A percentile compares a stretch with the other conserved stretches of the same genome.
Evolutionary conservation across 2,888 invertebrate genomes (phyloP).

Genomic region (Tenthredo livida): DNA sequence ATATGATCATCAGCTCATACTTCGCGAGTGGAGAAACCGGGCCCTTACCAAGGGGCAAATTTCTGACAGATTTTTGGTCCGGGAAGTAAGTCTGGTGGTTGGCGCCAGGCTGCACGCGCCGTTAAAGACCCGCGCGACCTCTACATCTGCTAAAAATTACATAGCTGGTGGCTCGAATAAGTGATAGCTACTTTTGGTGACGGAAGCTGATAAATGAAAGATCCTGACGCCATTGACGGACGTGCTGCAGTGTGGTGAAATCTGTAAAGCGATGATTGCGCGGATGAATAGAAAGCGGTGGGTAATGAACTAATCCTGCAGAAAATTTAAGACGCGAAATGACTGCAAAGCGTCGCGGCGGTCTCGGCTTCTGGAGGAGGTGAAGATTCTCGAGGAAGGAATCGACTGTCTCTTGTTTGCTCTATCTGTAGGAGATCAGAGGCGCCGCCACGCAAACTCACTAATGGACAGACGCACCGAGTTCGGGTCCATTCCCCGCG

Average conservation of each 20-base stretch:
- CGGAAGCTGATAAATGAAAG: not conserved
- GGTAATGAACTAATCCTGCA: not conserved
- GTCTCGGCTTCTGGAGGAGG: slow-evolving; percentile 46
- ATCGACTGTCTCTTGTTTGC: slow-evolving; percentile 70
- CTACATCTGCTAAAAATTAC: slow-evolving; percentile 48
- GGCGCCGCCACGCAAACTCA: slow-evolving; percentile 77
- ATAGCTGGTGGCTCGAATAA: not conserved
- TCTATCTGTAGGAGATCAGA: slow-evolving; percentile 69
- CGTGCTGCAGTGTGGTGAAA: not conserved
- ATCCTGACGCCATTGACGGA: not conserved
- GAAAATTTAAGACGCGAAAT: not conserved
- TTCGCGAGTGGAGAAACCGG: not conserved
- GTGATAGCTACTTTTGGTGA: not conserved
- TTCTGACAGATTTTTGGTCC: not conserved
- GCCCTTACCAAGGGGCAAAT: not conserved
- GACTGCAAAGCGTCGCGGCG: slow-evolving; percentile 36
- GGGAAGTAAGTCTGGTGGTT: not conserved
- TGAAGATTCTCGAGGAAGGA: slow-evolving; percentile 54
- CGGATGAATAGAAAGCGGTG: slow-evolving; percentile 39
- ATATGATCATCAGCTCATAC: not conserved
- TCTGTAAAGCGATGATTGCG: not conserved
- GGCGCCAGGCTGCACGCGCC: slow-evolving; percentile 35
- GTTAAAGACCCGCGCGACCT: not conserved
- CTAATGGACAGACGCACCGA: slow-evolving; percentile 72
- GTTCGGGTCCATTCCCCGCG: slow-evolving; percentile 58